Evolutionary conservation across 2,797 vertebrate species (phyloP), one percentile per base, ranked within the genome.

Genomic region (Gymnoscopelus microlampas): DNA sequence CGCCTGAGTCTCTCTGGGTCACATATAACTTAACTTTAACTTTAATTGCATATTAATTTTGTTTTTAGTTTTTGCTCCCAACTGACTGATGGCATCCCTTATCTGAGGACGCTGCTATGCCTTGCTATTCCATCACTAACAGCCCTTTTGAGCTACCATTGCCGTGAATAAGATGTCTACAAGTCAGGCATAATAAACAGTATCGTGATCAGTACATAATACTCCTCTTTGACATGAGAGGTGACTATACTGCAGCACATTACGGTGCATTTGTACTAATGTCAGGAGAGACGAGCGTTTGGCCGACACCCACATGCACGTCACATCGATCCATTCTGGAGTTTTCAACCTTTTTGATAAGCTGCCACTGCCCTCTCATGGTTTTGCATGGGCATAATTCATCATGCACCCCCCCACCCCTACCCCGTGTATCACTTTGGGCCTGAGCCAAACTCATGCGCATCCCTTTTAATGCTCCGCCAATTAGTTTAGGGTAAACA

Each of bases 401-500:
- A 39, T 11, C 26, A 15, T 59, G 26, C 50, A 35, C 14, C 49
- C 24, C 24, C 14, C n/a, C 50, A 53, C 7, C 24, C 24, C 24
- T 10, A n/a, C 26, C 2, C 26, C 13, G 29, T 15, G 53, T 44
- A 39, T 50, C 32, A 0, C 15, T 56, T 57, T 47, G 29, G 35
- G 5, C 66, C 44, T 2, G 9, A 24, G 23, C 15, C 24, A 67
- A 67, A 35, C 47, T 26, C 35, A 44, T 11, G 15, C 51, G 2
- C 13, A 39, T 19, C 14, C 12, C 48, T 60, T 39, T 32, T 14
- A 39, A 60, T 53, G 58, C 49, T 66, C 62, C 29, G 9, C 29
- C 29, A 60, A 53, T 68, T 68, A 53, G 15, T 68, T 68, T 15
- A 65, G 48, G 14, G n/a, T 12, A 59, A 51, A 66, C 48, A 32